Evolutionary conservation across 2,113 vertebrate genomes (phyloP).

Genomic region (Ursus arctos): DNA sequence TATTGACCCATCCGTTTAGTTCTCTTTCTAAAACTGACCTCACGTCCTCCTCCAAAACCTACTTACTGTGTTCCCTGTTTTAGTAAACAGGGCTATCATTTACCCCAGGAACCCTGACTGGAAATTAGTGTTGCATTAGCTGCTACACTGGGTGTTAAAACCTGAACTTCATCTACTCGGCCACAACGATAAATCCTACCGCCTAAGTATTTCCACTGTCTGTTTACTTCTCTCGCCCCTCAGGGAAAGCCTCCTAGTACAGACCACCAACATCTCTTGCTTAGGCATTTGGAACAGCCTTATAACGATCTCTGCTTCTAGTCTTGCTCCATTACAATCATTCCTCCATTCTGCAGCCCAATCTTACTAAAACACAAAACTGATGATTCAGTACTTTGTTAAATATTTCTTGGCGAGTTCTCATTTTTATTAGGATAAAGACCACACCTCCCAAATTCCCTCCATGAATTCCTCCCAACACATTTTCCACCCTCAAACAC

Average conservation of each 20-base stretch:
- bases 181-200: not conserved
- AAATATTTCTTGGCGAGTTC: not conserved
- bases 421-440: not conserved
- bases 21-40: not conserved
- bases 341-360: not conserved
- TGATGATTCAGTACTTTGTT: not conserved
- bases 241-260: fast-evolving
- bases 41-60: not conserved
- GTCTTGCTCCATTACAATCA: not conserved
- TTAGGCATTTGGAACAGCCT: not conserved
- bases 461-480: not conserved
- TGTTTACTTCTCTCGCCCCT: not conserved
- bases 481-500: not conserved
- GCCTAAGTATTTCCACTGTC: not conserved
- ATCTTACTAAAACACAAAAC: not conserved
- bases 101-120: too few species aligned
- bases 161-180: not conserved
- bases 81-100: not conserved
- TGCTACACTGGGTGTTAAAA: not conserved
- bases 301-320: not conserved
- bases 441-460: not conserved
- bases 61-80: too few species aligned
- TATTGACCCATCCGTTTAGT: not conserved
- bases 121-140: not conserved
- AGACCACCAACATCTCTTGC: not conserved